Percentiles rank a stretch among this genome's conserved stretches.
Conservation (phyloP, 2,888 invertebrate genomes). For the Prosapia bicincta region DNA sequence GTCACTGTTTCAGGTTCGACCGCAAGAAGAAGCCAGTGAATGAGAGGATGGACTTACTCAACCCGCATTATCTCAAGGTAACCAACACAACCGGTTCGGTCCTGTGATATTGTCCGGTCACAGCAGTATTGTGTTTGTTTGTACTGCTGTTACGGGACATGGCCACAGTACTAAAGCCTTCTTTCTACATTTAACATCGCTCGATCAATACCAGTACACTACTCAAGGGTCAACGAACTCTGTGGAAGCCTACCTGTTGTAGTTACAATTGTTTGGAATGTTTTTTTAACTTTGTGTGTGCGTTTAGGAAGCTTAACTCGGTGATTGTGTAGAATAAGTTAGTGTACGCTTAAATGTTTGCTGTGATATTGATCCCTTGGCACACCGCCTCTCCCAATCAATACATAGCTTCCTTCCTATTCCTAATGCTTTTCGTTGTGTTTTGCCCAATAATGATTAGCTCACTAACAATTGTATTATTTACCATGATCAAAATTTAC, state of each 20-base stretch:
- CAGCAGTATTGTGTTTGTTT: conserved; percentile 78
- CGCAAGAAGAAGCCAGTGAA: conserved; percentile 33
- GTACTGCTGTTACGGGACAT: conserved; percentile 94
- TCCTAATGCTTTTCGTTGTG: too few species aligned
- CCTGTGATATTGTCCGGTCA: conserved; percentile 97
- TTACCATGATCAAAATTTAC: too few species aligned
- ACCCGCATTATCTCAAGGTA: conserved; percentile 47
- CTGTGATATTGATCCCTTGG: too few species aligned
- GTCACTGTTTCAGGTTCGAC: conserved; percentile 33
- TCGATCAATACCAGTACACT: too few species aligned
- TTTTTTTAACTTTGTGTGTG: not conserved
- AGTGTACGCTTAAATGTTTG: too few species aligned
- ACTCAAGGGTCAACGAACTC: not conserved
- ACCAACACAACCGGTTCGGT: conserved; percentile 45
- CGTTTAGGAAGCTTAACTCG: not conserved
- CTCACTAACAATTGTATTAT: too few species aligned
- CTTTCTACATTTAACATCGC: conserved; percentile 3
- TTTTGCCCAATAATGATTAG: too few species aligned
- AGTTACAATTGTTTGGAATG: not conserved
- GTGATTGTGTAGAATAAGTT: too few species aligned
- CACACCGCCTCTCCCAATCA: not conserved
- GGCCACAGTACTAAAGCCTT: conserved; percentile 32
- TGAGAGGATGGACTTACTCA: conserved; percentile 45
- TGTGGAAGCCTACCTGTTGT: not conserved
- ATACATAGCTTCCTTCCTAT: not conserved